These are phyloP conservation scores for Volucella bombylans DNA, from an alignment of 2,888 invertebrate species.

Conservation along the genomic window DNA sequence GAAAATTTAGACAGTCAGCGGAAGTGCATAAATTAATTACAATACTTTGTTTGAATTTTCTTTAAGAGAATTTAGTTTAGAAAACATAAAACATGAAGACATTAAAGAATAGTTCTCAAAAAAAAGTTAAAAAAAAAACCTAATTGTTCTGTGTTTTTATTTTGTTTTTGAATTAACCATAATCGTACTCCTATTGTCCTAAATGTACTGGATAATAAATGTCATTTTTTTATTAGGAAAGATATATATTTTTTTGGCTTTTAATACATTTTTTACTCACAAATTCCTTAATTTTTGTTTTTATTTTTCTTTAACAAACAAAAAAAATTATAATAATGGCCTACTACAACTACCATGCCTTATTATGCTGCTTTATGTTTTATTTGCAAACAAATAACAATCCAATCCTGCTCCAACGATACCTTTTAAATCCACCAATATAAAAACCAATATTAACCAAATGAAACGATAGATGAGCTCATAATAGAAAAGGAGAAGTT, in stretches of 20 bases:
- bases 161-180: constrained; percentile 37
- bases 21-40: constrained; percentile 27
- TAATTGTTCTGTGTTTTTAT: constrained; percentile 55
- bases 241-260: constrained; percentile 11
- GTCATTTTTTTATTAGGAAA: constrained; percentile 31
- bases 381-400: constrained; percentile 61
- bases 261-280: constrained; percentile 43
- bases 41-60: constrained; percentile 52
- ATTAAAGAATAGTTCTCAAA: constrained; percentile 68
- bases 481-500: constrained; percentile 94
- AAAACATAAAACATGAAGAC: constrained; percentile 57
- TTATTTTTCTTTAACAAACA: constrained; percentile 33
- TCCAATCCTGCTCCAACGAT: constrained; percentile 57
- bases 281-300: constrained; percentile 54
- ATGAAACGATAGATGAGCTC: constrained; percentile 87
- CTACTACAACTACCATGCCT: constrained; percentile 60
- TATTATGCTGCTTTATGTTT: constrained; percentile 63
- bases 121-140: constrained; percentile 21
- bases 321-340: constrained; percentile 22
- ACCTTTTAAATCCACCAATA: constrained; percentile 34
- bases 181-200: not conserved
- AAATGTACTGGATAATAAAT: constrained; percentile 23
- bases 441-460: constrained; percentile 28
- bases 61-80: constrained; percentile 64
- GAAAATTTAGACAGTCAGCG: constrained; percentile 47